These are phyloP conservation scores for Caenorhabditis remanei DNA, from an alignment of 1,140 invertebrate species.

Conservation along the genomic window DNA sequence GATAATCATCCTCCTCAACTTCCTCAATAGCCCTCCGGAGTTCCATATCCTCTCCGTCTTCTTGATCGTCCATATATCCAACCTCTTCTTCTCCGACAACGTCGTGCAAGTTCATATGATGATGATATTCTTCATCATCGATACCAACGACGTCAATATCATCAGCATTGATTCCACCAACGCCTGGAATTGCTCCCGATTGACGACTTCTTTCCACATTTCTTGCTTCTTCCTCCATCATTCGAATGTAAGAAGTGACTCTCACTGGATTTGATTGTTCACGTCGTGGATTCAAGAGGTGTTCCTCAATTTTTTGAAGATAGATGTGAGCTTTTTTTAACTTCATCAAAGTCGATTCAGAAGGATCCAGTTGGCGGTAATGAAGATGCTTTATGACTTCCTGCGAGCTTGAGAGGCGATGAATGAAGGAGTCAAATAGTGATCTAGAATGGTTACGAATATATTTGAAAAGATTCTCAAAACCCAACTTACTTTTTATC, in stretches of 20 bases:
- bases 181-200: neutral
- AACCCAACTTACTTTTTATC: neutral
- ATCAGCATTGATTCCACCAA: neutral
- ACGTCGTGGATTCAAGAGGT: constrained; percentile 28
- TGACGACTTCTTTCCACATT: neutral
- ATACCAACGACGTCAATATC: constrained; percentile 29
- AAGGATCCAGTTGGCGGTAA: constrained; percentile 6
- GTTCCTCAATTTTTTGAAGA: neutral
- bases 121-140: neutral
- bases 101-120: constrained; percentile 14
- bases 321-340: neutral
- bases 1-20: constrained; percentile 23
- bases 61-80: neutral
- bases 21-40: neutral
- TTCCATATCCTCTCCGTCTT: neutral
- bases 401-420: constrained; percentile 4
- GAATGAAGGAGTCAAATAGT: constrained; percentile 28
- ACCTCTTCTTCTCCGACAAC: constrained; percentile 36
- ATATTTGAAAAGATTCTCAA: neutral
- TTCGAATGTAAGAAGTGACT: constrained; percentile 21
- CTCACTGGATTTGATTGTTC: neutral
- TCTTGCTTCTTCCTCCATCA: constrained; percentile 45
- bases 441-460: neutral
- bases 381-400: constrained; percentile 15
- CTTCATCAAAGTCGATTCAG: neutral